Evolutionary conservation across 2,797 vertebrate species (phyloP), one percentile per base, ranked within the genome.

Genomic region (Hippoglossus hippoglossus): DNA sequence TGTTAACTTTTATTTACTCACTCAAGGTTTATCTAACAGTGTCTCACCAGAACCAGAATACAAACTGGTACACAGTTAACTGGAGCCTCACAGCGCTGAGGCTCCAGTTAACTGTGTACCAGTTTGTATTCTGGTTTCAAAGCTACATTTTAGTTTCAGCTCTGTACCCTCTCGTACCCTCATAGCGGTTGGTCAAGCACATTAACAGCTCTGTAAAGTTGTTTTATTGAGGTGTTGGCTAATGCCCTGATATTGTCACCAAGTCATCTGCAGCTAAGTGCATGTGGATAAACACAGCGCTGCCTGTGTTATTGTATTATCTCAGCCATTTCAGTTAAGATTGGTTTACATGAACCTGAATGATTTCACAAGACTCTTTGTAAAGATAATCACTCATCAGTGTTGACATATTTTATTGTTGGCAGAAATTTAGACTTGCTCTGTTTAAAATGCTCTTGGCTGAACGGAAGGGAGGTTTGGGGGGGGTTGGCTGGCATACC

Each of bases 181-280:
- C 6, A 49, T 36, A 55, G 46, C 31, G 67, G 52, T 74, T 18
- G 49, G 59, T 53, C 49, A 61, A 49, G 41, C 60, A 36, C 62
- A 66, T 53, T 46, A 39, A 59, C 36, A 63, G 53, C 58, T 59
- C 61, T 18, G 41, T 50, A 6, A 64, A 63, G 68, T 68, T 58
- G 58, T 67, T 75, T 69, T 51, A 72, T 22, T 46, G 16, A 16
- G 44, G 6, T 49, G 47, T 49, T n/a, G 75, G 59, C 64, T 46
- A 47, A 68, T 73, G 73, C 66, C 41, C 49, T 69, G 70, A 57
- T 64, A 61, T 49, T 72, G 54, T 61, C 56, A 58, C 60, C 1
- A 56, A 71, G 68, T 68, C 67, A 71, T 76, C 52, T 70, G 56
- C 53, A 49, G 51, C 71, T 82, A 68, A 87, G 71, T 76, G 72